These are phyloP conservation scores for Benthosema pterotum DNA, from an alignment of 2,797 vertebrate species.

Conservation along the genomic window DNA sequence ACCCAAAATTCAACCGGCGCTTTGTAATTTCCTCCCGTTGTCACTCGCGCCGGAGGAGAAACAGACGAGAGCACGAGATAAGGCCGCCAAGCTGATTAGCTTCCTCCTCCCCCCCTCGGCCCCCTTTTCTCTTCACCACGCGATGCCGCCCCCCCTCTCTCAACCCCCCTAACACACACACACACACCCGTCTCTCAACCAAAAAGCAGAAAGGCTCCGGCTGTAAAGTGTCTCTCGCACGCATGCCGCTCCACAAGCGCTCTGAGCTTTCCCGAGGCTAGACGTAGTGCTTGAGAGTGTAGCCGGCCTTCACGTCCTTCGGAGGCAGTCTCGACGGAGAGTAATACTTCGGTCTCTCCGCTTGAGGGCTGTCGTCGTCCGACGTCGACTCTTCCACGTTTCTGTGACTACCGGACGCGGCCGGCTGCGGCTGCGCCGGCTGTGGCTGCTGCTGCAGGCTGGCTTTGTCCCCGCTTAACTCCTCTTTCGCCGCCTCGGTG, in stretches of 20 bases:
- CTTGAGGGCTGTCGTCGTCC: neutral
- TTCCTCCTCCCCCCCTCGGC: constrained; percentile 34
- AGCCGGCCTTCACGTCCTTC: neutral
- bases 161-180: constrained; percentile 13
- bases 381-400: constrained; percentile 17
- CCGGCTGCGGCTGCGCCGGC: constrained; percentile 42
- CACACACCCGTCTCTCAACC: constrained; percentile 24
- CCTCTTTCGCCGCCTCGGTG: neutral
- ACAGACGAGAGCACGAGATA: constrained; percentile 44
- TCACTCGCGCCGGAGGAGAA: constrained; percentile 25
- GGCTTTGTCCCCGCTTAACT: constrained; percentile 5
- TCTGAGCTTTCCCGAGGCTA: neutral
- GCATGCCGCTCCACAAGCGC: too few species aligned
- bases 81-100: constrained; percentile 47
- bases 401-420: too few species aligned
- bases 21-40: constrained; percentile 51
- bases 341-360: neutral
- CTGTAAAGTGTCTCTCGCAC: neutral
- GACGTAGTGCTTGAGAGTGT: constrained; percentile 4
- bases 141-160: neutral
- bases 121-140: neutral
- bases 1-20: constrained; percentile 31
- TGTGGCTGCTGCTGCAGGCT: too few species aligned
- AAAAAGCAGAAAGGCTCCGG: constrained; percentile 4
- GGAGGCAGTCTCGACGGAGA: neutral